Percentiles rank a stretch among this genome's conserved stretches.
Evolutionary conservation across 2,888 invertebrate genomes (phyloP).

Genomic region (Serripes groenlandicus): DNA sequence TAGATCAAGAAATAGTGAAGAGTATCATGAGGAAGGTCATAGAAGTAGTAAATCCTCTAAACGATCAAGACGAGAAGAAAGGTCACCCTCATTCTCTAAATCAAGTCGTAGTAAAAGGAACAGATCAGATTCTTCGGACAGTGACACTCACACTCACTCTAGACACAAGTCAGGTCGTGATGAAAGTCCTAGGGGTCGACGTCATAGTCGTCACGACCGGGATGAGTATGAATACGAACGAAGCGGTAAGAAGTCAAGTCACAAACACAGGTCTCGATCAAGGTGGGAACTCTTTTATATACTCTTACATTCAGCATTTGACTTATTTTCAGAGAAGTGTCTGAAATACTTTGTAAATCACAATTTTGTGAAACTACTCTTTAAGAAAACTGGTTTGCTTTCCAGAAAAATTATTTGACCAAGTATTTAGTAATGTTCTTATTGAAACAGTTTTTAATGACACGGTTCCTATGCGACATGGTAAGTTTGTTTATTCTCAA

Average conservation of each 20-base stretch:
- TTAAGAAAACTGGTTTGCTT: too few species aligned
- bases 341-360: too few species aligned
- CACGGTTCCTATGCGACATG: too few species aligned
- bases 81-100: constrained; percentile 59
- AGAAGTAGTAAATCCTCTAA: constrained; percentile 51
- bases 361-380: too few species aligned
- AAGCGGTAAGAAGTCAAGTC: constrained; percentile 86
- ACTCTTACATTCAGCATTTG: background rate
- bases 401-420: too few species aligned
- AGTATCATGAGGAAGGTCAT: constrained; percentile 13
- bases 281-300: constrained; percentile 79
- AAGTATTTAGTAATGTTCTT: too few species aligned
- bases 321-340: too few species aligned
- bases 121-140: constrained; percentile 75
- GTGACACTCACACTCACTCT: constrained; percentile 64
- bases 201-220: constrained; percentile 20
- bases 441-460: too few species aligned
- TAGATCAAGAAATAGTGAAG: constrained; percentile 17
- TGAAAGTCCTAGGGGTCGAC: constrained; percentile 14
- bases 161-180: constrained; percentile 60
- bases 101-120: constrained; percentile 73
- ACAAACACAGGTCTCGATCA: constrained; percentile 85
- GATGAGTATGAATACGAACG: constrained; percentile 75
- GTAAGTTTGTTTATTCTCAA: too few species aligned
- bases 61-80: constrained; percentile 42